Percentiles rank a stretch among this genome's conserved stretches.
These are phyloP conservation scores for Threskiornis aethiopicus DNA, from an alignment of 2,797 vertebrate species.

Conservation along the genomic window DNA sequence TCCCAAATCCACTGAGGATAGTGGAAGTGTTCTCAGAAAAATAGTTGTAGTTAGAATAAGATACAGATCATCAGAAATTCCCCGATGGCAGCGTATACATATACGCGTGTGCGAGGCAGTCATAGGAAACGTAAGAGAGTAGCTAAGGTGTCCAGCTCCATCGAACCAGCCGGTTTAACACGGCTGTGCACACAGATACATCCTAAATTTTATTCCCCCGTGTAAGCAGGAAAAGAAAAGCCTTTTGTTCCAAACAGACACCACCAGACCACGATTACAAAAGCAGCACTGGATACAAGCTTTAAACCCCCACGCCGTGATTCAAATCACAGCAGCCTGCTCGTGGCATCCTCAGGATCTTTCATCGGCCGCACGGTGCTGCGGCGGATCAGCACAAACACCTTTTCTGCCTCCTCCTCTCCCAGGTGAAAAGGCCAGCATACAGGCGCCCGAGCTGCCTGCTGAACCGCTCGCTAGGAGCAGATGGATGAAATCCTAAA, in stretches of 20 bases:
- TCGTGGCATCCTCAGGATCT: not conserved
- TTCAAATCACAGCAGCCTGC: not conserved
- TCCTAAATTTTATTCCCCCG: not conserved
- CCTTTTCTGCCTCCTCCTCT: not conserved
- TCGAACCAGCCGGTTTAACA: not conserved
- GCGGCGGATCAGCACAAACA: not conserved
- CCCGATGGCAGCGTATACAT: not conserved
- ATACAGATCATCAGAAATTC: not conserved
- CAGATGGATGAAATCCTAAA: not conserved
- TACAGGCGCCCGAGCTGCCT: not conserved
- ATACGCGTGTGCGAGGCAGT: fast-evolving
- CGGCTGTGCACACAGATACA: fast-evolving
- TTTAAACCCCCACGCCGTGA: not conserved
- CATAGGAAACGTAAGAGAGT: not conserved
- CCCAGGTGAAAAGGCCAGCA: not conserved
- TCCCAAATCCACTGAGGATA: not conserved
- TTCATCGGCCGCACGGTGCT: fast-evolving
- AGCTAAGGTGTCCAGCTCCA: not conserved
- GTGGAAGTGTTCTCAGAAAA: not conserved
- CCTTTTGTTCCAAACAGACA: not conserved
- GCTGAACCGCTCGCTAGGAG: not conserved
- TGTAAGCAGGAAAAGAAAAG: not conserved
- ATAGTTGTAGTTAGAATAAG: not conserved
- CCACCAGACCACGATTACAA: not conserved
- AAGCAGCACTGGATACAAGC: not conserved